Base-by-base conservation (phyloP, 2,113 vertebrate genomes). In the Forbesichthys agassizii region DNA sequence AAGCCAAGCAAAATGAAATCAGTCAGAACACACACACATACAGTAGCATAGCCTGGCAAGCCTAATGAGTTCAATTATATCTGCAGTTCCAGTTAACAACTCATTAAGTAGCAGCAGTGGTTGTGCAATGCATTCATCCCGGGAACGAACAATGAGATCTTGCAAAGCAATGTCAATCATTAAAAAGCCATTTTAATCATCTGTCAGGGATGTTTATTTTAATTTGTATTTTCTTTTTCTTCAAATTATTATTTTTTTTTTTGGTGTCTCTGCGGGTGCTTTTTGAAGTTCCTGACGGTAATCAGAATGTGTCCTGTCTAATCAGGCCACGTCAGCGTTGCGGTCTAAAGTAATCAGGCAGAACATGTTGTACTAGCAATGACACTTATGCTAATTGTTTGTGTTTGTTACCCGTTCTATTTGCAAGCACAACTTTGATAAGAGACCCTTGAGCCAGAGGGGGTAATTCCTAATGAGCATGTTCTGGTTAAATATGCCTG, bases 41-140 rank as follows among this genome's bases (percentile, higher is more conserved):
- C 27, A 60, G 27, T 58, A 9, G 68, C 52, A 59, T 59, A 9
- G 53, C 54, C 62, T 57, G 57, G 64, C 71, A 74, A 69, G 58
- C 47, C 71, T 68, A 69, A 80, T 79, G 64, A 51, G 65, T 79
- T 64, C 58, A 81, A 79, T 85, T 65, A 46, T 79, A 85, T 84
- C 69, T 79, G 61, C 58, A 57, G 68, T 68, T 66, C 33, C 56
- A 57, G 66, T 82, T 84, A 79, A 67, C 78, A 70, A 78, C 36
- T 78, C 42, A 70, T 88, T 84, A 79, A 66, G 61, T 58, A 57
- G 69, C 47, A 1, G 36, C 61, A 48, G 67, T 78, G 54, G 72
- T 77, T 79, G 33, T 51, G 55, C 61, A 76, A 69, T 64, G 55
- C 61, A 79, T 75, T 72, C 20, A 73, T 68, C 55, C 54, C 62